Evolutionary conservation across 2,113 vertebrate genomes (phyloP), one percentile per base, ranked within the genome.

Genomic region (Pelmatolapia mariae): DNA sequence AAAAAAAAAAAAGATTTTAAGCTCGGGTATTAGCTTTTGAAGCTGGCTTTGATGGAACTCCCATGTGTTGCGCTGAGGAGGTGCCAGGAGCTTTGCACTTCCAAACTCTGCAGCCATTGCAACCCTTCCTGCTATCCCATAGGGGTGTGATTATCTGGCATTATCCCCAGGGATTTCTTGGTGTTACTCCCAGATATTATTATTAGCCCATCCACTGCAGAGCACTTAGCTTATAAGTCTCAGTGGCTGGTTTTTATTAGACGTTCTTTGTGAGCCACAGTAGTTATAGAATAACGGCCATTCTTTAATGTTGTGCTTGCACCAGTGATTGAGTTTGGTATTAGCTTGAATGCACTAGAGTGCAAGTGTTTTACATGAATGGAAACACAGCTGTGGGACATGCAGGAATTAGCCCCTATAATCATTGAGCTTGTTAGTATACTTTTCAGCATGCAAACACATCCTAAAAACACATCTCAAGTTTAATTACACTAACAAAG

Each of bases 11-110:
- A 83, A 85, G 88, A 87, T 82, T 90, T 84, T n/a, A 84, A 86
- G 86, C 84, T 53, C 0, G 73, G 85, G 82, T 81, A 82, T 94
- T 91, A 86, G 83, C 90, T 91, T 94, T 93, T 92, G 91, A 92
- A 90, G 91, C 83, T 57, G 84, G 89, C 92, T 90, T 90, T 92
- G 94, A 92, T 92, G 66, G 73, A 92, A 81, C 86, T 93, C 93
- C 91, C 89, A 82, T 54, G 90, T 86, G 92, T 68, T 91, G 86
- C 81, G 52, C 68, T 89, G 53, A 84, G 45, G 73, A 83, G 68
- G 52, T 91, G 90, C 89, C 91, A 93, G 82, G 31, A 40, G 57
- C 82, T 29, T 79, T 61, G 83, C 85, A 83, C 85, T 89, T 86
- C 47, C 66, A 86, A 82, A 79, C 88, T 87, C 88, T 91, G 84